Conservation (phyloP, 23 tunicate genomes). For the Ciona savignyi region DNA sequence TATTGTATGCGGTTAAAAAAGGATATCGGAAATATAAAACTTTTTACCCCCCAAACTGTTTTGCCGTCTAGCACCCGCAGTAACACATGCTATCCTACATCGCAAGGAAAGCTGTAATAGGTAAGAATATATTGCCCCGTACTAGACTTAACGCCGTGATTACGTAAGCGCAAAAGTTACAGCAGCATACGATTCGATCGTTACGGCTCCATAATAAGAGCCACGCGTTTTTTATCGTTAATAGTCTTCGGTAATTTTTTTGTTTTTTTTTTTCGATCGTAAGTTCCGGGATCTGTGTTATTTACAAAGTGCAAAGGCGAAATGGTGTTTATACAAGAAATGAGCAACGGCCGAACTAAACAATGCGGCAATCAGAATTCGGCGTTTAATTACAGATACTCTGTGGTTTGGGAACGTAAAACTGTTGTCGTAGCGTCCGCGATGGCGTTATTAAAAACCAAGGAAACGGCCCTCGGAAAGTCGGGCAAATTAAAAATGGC, state of each 20-base stretch:
- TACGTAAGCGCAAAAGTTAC: not conserved
- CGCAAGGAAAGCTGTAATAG: not conserved
- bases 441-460: not conserved
- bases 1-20: not conserved
- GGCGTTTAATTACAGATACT: not conserved
- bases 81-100: conserved; percentile 13
- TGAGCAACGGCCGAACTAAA: not conserved
- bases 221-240: not conserved
- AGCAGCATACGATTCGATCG: conserved; percentile 2
- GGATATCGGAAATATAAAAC: not conserved
- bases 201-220: not conserved
- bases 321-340: not conserved
- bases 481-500: not conserved
- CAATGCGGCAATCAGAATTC: not conserved
- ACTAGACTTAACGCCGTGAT: not conserved
- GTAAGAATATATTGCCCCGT: not conserved
- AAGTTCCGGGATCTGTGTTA: conserved; percentile 10
- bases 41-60: not conserved
- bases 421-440: conserved; percentile 5
- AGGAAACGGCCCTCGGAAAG: not conserved
- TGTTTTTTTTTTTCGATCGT: not conserved
- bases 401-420: not conserved
- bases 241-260: not conserved
- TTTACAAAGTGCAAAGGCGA: not conserved
- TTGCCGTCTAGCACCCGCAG: not conserved